phyloP scores from a whole-genome alignment of 2,797 vertebrate species.

The Denticeps clupeoides region DNA sequence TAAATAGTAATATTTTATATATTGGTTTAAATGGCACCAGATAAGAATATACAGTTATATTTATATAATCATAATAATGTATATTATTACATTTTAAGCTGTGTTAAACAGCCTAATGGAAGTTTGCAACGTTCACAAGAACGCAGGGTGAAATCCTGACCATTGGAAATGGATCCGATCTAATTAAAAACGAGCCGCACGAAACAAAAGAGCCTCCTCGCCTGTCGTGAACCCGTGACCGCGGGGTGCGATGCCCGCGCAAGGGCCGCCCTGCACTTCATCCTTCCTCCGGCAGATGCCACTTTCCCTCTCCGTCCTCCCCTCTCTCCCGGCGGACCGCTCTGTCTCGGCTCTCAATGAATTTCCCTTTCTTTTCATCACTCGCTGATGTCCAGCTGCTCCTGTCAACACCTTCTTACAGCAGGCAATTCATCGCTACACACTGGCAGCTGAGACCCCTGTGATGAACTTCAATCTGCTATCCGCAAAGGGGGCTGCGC shows the following conservation, averaged over 20 bases:
- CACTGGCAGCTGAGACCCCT: slow-evolving; percentile 89
- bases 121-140: too few relatives aligned
- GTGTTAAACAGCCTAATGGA: not conserved
- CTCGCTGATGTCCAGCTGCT: slow-evolving; percentile 91
- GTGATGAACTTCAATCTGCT: slow-evolving; percentile 83
- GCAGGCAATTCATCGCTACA: slow-evolving; percentile 86
- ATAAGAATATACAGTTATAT: too few relatives aligned
- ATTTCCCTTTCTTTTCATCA: slow-evolving; percentile 90
- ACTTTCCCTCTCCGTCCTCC: slow-evolving; percentile 25
- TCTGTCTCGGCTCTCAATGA: slow-evolving; percentile 79
- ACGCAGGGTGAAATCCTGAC: too few relatives aligned
- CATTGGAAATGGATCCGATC: too few relatives aligned
- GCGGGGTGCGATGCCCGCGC: slow-evolving; percentile 1
- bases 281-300: slow-evolving; percentile 55
- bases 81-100: too few relatives aligned
- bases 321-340: slow-evolving; percentile 58
- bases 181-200: too few relatives aligned
- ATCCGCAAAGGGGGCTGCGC: slow-evolving; percentile 70
- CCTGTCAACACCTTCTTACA: slow-evolving; percentile 96
- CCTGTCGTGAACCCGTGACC: too few relatives aligned
- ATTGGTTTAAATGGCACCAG: not conserved
- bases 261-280: slow-evolving; percentile 50
- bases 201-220: too few relatives aligned
- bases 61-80: too few relatives aligned
- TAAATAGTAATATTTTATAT: not conserved